Conservation (phyloP, 2,888 invertebrate species). For the Gnatocerus cornutus region DNA sequence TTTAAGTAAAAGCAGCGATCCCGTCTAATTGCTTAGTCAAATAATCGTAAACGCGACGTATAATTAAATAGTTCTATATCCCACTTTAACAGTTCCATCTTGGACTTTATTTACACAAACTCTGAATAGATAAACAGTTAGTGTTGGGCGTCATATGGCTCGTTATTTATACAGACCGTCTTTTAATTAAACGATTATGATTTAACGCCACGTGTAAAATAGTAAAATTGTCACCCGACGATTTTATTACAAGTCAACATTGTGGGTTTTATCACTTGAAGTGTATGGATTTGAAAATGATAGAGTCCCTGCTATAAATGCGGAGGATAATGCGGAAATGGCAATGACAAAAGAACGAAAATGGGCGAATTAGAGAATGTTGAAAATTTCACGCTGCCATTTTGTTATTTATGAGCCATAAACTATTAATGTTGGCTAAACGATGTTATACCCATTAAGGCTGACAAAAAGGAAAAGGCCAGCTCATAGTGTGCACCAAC, state of each 20-base stretch:
- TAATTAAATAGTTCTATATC: slow-evolving; percentile 36
- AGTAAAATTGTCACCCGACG: slow-evolving; percentile 14
- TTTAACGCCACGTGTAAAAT: slow-evolving; percentile 38
- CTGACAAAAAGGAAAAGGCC: slow-evolving; percentile 41
- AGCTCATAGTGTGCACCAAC: slow-evolving; percentile 32
- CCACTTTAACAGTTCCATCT: slow-evolving; percentile 22
- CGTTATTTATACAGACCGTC: slow-evolving; percentile 27
- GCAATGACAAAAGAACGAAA: slow-evolving; percentile 16
- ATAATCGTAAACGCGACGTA: slow-evolving; percentile 44
- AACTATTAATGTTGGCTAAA: slow-evolving; percentile 47
- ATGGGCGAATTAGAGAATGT: slow-evolving; percentile 41
- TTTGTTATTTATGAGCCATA: slow-evolving; percentile 50
- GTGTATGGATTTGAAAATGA: slow-evolving; percentile 5
- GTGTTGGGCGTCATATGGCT: slow-evolving; percentile 32
- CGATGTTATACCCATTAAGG: slow-evolving; percentile 45
- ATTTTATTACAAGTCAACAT: slow-evolving; percentile 26
- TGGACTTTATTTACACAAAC: slow-evolving; percentile 25
- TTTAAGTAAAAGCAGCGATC: slow-evolving; percentile 33
- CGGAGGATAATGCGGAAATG: slow-evolving; percentile 43
- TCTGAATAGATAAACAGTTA: slow-evolving; percentile 36
- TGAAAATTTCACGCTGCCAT: slow-evolving; percentile 45
- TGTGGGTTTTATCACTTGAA: slow-evolving; percentile 1
- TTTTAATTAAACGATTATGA: slow-evolving; percentile 40
- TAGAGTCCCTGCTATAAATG: slow-evolving; percentile 18
- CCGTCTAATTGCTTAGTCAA: slow-evolving; percentile 35